A percentile compares a stretch with the other conserved stretches of the same genome.
Conservation (phyloP, 1,140 invertebrate species). For the Brachionus rubens region DNA sequence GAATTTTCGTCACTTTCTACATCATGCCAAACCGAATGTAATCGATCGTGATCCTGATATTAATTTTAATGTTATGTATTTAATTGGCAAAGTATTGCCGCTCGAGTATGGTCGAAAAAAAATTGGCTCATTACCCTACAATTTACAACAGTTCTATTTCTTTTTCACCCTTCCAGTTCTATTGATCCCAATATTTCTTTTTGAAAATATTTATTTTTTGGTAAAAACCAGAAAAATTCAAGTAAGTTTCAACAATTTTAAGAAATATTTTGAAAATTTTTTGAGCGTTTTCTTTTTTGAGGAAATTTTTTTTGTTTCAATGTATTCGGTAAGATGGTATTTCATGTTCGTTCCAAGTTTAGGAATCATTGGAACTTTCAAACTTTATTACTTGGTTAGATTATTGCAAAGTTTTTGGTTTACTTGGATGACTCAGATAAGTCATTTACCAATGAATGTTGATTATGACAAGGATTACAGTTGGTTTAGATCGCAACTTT, state of each 20-base stretch:
- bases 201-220: background rate
- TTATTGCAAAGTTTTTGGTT: slow-evolving; percentile 56
- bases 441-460: slow-evolving; percentile 60
- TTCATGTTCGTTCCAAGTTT: slow-evolving; percentile 1
- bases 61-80: slow-evolving; percentile 53
- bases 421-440: slow-evolving; percentile 58
- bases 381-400: slow-evolving; percentile 2
- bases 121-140: slow-evolving; percentile 49
- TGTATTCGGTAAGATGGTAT: background rate
- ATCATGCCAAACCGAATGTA: slow-evolving; percentile 59
- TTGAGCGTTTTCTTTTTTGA: background rate
- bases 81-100: slow-evolving; percentile 51
- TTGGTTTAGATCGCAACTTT: slow-evolving; percentile 54
- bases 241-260: background rate
- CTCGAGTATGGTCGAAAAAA: slow-evolving; percentile 43
- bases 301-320: background rate
- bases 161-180: slow-evolving; percentile 41
- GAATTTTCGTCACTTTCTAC: slow-evolving; percentile 59
- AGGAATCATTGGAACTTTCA: slow-evolving; percentile 44
- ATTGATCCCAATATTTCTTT: slow-evolving; percentile 7
- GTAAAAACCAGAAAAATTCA: background rate
- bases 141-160: slow-evolving; percentile 51
- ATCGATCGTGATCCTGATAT: slow-evolving; percentile 57
- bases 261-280: background rate
- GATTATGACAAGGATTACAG: slow-evolving; percentile 51